Evolutionary conservation across 2,888 invertebrate species (phyloP).

Genomic region (Ectemnius continuus): DNA sequence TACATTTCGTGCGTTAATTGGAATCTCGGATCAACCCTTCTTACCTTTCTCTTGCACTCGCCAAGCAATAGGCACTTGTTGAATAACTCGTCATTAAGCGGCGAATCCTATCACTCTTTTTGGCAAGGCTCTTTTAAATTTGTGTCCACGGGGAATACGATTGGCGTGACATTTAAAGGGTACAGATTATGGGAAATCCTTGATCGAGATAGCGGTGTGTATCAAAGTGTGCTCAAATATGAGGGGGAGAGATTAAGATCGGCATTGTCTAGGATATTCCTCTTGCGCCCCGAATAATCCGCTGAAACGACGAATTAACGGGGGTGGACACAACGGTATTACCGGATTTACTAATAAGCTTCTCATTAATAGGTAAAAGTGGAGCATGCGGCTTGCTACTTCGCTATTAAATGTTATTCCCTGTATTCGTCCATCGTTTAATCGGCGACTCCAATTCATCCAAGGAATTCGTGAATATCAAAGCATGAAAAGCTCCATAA

Average conservation of each 20-base stretch:
- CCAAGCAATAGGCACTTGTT: neutral
- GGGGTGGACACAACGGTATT: conserved; percentile 6
- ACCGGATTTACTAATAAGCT: conserved; percentile 16
- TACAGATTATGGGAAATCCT: neutral
- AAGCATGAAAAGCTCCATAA: neutral
- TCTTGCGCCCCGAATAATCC: conserved; percentile 40
- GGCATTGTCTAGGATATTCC: conserved; percentile 31
- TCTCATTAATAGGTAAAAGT: conserved; percentile 11
- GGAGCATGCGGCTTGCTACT: too few species aligned
- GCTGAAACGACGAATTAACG: conserved; percentile 19
- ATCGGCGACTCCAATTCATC: neutral
- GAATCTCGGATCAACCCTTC: neutral
- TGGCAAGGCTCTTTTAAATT: too few species aligned
- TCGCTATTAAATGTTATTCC: too few species aligned
- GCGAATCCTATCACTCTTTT: too few species aligned
- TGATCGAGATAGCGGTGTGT: neutral
- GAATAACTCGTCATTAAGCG: neutral
- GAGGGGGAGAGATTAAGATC: conserved; percentile 11
- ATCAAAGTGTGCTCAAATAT: conserved; percentile 23
- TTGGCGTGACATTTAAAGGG: neutral
- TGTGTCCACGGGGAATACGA: too few species aligned
- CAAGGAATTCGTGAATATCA: neutral
- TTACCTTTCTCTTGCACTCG: neutral
- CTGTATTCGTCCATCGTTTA: neutral
- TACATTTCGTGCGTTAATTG: neutral